Base-by-base conservation (phyloP, 2,113 vertebrate genomes). In the Siphamia tubifer region DNA sequence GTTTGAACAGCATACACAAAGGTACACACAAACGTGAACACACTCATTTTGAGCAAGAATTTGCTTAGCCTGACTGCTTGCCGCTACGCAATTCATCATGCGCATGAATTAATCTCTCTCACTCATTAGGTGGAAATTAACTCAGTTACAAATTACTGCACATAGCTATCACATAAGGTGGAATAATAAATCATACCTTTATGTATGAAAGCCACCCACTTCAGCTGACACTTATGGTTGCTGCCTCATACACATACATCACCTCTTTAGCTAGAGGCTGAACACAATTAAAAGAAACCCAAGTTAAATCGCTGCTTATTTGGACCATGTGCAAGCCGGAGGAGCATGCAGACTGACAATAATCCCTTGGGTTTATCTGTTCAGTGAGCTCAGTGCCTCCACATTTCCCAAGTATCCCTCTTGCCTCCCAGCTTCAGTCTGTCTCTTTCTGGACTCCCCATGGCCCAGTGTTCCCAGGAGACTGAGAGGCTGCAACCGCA, bases 91-190 rank as follows among this genome's bases (percentile, higher is more conserved):
- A 85, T 82, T 83, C 70, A 88, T 86, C 81, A 85, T 69, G 62
- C 68, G 68, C 76, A 84, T 71, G 66, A 79, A 81, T 79, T 81
- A 58, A 84, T 87, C 69, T 74, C 38, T 64, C 53, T 38, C 52
- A 45, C 58, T 86, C 83, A 84, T 87, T 86, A 78, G 49, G 56
- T 68, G 74, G 69, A 83, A 79, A 85, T 86, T 68, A 89, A 77
- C 35, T 34, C 61, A 8, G 45, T 63, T 57, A 60, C 63, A 87
- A 87, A 87, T 75, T 72, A 66, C 60, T 35, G 25, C 73, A 77
- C 53, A 34, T 70, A 49, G 53, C 61, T 54, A 49, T 68, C 34
- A 47, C 42, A 62, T 45, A 66, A 68, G 48, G 67, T 65, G 35
- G 6, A 54, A 81, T 43, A 49, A 82, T 89, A 81, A 87, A 87